Base-by-base conservation (phyloP, 1,140 invertebrate genomes). In the Centruroides vittatus region DNA sequence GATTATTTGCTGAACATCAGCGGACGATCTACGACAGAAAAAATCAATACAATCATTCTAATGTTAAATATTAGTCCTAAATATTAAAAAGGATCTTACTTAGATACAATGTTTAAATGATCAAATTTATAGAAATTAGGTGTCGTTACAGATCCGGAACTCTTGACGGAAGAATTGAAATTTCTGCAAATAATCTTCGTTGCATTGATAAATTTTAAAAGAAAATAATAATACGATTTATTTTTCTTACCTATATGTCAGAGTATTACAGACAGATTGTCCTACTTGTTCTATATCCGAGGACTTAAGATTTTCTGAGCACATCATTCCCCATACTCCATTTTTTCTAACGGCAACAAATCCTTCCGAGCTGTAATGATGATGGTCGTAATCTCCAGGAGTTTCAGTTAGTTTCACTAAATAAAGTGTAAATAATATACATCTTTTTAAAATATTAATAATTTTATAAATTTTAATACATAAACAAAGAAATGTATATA, bases 291-390 rank as follows among this genome's bases (percentile, higher is more conserved):
- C 75, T 48, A 88, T 74, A 4, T 81, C 76, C 0, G 80, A 76
- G 53, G 81, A 76, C 5, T 1, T 5, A 41, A 41, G 41, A 8
- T 41, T 41, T 61, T 85, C 80, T 12, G 83, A 75, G 67, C 87
- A 90, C 4, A 89, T 72, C 72, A 86, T 85, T 0, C 86, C 86
- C 87, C 87, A 89, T 41, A 80, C 73, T 0, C 86, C 86, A 68
- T 83, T 80, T 70, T 86, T 86, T 41, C 84, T 71, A 0, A 88
- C 80, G 78, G 84, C 84, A 2, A 89, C 74, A 65, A 80, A 84
- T n/a, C 86, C 85, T 76, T 67, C 57, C 11, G 59, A 71, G 68
- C 60, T 59, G 63, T 63, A 64, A 58, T 63, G 52, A 13, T 66
- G 11, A 3, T 47, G 51, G 12, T 49, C 3, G 0, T 41, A 47